phyloP scores from a whole-genome alignment of 2,888 invertebrate species.

The Argyresthia goedartella region DNA sequence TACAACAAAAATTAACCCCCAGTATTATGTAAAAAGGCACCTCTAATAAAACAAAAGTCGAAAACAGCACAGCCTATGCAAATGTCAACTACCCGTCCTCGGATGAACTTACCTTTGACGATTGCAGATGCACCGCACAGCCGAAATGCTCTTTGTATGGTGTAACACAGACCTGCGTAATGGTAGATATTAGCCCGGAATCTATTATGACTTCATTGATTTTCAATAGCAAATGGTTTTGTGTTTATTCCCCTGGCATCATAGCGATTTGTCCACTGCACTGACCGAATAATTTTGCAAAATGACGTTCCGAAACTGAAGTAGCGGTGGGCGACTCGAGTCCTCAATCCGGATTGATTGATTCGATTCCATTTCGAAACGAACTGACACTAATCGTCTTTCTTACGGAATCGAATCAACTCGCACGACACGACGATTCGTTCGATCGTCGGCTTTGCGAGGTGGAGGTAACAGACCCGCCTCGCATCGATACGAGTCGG shows the following conservation, averaged over 20 bases:
- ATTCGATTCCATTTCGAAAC: too few species aligned
- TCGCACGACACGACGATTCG: too few species aligned
- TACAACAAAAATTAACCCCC: constrained; percentile 50
- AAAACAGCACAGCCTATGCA: constrained; percentile 38
- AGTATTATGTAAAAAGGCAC: constrained; percentile 17
- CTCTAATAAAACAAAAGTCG: constrained; percentile 13
- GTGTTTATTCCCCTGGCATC: constrained; percentile 49
- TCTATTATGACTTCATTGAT: constrained; percentile 48
- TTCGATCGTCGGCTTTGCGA: too few species aligned
- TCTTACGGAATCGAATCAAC: too few species aligned
- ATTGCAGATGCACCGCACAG: constrained; percentile 38
- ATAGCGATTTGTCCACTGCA: constrained; percentile 38
- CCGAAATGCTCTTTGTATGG: constrained; percentile 33
- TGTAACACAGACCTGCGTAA: constrained; percentile 28
- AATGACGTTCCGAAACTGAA: constrained; percentile 22
- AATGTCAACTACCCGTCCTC: constrained; percentile 29
- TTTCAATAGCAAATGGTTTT: constrained; percentile 45
- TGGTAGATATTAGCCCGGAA: constrained; percentile 23
- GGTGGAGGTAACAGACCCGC: too few species aligned
- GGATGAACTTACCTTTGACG: constrained; percentile 54
- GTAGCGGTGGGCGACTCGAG: too few species aligned
- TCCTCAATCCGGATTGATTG: background rate
- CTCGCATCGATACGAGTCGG: too few species aligned
- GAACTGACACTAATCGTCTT: too few species aligned
- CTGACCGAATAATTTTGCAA: constrained; percentile 27